A percentile compares a stretch with the other conserved stretches of the same genome.
These are phyloP conservation scores for Pseudomugil gertrudae DNA, from an alignment of 2,797 vertebrate species.

Conservation along the genomic window DNA sequence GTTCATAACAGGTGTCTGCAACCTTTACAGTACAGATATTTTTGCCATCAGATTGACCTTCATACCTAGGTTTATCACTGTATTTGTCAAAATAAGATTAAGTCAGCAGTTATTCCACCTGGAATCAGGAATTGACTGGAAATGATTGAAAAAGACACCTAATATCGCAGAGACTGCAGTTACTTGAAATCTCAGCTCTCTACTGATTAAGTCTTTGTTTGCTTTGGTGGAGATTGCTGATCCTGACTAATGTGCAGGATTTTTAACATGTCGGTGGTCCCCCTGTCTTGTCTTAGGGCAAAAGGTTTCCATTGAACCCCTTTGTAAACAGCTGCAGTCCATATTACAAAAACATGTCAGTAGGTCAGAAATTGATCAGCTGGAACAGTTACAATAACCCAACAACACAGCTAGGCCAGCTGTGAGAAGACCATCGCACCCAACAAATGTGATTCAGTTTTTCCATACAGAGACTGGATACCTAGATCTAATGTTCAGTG, in stretches of 20 bases:
- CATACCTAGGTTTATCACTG: background rate
- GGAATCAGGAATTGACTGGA: background rate
- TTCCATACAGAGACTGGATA: constrained; percentile 3
- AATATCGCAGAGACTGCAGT: background rate
- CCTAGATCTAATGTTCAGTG: background rate
- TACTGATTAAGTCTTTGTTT: background rate
- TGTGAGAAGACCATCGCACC: constrained; percentile 41
- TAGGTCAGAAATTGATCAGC: constrained; percentile 33
- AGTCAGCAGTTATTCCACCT: background rate
- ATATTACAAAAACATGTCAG: constrained; percentile 26
- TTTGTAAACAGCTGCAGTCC: constrained; percentile 31
- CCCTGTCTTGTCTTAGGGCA: background rate
- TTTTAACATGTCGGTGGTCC: background rate
- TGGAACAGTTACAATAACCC: constrained; percentile 34
- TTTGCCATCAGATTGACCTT: background rate
- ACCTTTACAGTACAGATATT: too few species aligned
- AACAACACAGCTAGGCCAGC: constrained; percentile 52
- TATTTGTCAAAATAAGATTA: constrained; percentile 1
- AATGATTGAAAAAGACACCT: background rate
- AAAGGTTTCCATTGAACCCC: background rate
- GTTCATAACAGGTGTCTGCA: too few species aligned
- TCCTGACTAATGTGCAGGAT: background rate
- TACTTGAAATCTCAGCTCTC: background rate
- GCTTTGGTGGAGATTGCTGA: background rate
- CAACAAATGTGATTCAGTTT: constrained; percentile 23